Evolutionary conservation across 2,888 invertebrate species (phyloP).

Genomic region (Graphium colonna): DNA sequence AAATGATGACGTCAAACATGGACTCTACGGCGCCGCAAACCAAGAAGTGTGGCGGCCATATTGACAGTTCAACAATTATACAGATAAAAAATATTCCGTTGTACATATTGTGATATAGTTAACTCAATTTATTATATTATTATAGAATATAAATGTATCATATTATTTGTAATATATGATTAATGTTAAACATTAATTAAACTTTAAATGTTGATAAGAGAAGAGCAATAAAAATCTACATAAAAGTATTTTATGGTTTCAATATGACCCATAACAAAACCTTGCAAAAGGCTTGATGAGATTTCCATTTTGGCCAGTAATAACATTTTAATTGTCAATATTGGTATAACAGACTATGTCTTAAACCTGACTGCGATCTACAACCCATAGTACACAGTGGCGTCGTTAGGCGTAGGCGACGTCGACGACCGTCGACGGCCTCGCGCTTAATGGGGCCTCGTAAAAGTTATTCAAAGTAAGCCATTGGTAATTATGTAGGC

Average conservation of each 20-base stretch:
- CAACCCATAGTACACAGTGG: too few species aligned
- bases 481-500: too few species aligned
- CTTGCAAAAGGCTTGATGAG: too few species aligned
- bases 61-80: slow-evolving; percentile 64
- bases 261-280: slow-evolving; percentile 16
- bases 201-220: slow-evolving; percentile 57
- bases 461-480: too few species aligned
- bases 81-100: slow-evolving; percentile 47
- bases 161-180: slow-evolving; percentile 43
- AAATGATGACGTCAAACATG: slow-evolving; percentile 76
- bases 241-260: slow-evolving; percentile 29
- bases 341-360: too few species aligned
- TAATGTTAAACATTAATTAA: slow-evolving; percentile 76
- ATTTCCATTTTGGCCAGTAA: too few species aligned
- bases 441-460: too few species aligned
- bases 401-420: too few species aligned
- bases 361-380: too few species aligned
- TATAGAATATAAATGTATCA: slow-evolving; percentile 38
- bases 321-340: too few species aligned
- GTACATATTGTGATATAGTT: slow-evolving; percentile 76
- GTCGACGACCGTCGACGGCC: too few species aligned
- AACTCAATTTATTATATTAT: slow-evolving; percentile 31
- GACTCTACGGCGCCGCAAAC: slow-evolving; percentile 55
- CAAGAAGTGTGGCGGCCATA: slow-evolving; percentile 89
- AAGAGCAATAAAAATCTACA: slow-evolving; percentile 36